Evolutionary conservation across 2,113 vertebrate species (phyloP).

Genomic region (Hipposideros armiger): DNA sequence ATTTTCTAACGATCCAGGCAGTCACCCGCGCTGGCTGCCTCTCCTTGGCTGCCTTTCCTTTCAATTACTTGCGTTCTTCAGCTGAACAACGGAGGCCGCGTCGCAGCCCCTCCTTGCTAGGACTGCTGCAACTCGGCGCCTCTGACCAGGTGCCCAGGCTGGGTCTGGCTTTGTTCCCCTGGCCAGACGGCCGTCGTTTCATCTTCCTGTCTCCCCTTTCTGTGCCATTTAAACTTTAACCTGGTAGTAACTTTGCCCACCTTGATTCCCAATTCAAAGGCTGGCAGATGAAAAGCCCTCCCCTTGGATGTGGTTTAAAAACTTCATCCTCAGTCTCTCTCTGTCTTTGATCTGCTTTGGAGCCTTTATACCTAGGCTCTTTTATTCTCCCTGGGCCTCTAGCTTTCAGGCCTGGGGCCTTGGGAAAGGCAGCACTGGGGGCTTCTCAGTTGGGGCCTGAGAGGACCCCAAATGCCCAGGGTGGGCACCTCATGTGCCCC

Average conservation of each 20-base stretch:
- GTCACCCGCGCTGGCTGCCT: constrained; percentile 83
- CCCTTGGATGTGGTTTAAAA: constrained; percentile 89
- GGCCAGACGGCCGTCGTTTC: constrained; percentile 89
- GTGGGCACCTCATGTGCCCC: constrained; percentile 35
- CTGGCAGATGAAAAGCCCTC: constrained; percentile 90
- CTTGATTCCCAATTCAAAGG: constrained; percentile 91
- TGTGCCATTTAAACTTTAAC: constrained; percentile 93
- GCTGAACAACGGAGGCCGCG: too few species aligned
- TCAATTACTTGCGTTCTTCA: constrained; percentile 91
- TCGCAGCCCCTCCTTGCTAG: constrained; percentile 86
- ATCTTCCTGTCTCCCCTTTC: constrained; percentile 89
- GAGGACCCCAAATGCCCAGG: constrained; percentile 77
- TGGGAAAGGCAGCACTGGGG: constrained; percentile 83
- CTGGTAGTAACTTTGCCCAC: constrained; percentile 92
- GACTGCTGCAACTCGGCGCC: constrained; percentile 86
- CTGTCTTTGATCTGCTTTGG: constrained; percentile 90
- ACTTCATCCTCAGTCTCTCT: constrained; percentile 88
- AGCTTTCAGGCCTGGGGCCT: constrained; percentile 85
- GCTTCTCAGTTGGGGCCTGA: constrained; percentile 75
- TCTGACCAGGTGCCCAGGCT: constrained; percentile 89
- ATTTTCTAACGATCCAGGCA: constrained; percentile 90
- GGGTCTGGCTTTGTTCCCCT: constrained; percentile 90
- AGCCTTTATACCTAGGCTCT: constrained; percentile 86
- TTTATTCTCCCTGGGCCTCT: constrained; percentile 86
- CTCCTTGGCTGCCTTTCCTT: constrained; percentile 90